Percentiles rank a stretch among this genome's conserved stretches.
Evolutionary conservation across 1,140 invertebrate genomes (phyloP).

Genomic region (Drosophila equinoxialis): DNA sequence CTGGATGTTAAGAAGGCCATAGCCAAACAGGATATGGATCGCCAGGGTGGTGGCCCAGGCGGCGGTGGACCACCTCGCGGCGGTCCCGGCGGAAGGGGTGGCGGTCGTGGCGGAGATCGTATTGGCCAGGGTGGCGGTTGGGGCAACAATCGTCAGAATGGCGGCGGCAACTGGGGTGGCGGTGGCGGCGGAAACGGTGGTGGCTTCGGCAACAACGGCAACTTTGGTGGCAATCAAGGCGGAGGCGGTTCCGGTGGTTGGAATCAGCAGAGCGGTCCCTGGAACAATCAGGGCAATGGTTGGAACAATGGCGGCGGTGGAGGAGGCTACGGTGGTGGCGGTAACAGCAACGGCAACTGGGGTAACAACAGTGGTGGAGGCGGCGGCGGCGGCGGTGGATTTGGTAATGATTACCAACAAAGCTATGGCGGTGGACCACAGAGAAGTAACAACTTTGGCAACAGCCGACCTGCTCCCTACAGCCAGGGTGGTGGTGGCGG

Average conservation of each 20-base stretch:
- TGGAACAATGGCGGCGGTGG: conserved; percentile 83
- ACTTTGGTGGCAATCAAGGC: conserved; percentile 61
- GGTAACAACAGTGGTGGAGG: conserved; percentile 82
- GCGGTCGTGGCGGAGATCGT: conserved; percentile 64
- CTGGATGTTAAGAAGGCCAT: conserved; percentile 92
- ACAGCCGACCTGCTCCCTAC: conserved; percentile 86
- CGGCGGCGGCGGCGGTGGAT: conserved; percentile 85
- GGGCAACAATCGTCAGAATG: conserved; percentile 77
- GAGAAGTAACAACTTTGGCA: conserved; percentile 86
- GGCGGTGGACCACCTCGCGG: conserved; percentile 30
- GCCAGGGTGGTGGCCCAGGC: conserved; percentile 75
- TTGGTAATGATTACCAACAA: conserved; percentile 90
- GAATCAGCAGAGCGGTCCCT: conserved; percentile 70
- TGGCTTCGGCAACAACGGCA: conserved; percentile 76
- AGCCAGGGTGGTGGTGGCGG: conserved; percentile 69
- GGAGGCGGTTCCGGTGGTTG: conserved; percentile 59
- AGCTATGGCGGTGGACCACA: conserved; percentile 89
- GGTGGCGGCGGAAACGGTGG: conserved; percentile 83
- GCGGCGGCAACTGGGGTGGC: conserved; percentile 83
- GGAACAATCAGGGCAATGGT: conserved; percentile 71
- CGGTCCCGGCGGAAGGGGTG: conserved; percentile 43
- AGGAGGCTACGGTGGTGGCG: conserved; percentile 51
- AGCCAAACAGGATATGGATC: conserved; percentile 88
- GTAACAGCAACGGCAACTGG: conserved; percentile 47
- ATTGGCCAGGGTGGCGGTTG: conserved; percentile 70